These are phyloP conservation scores for Polydrusus pterygomalis DNA, from an alignment of 2,888 invertebrate genomes.

Conservation along the genomic window DNA sequence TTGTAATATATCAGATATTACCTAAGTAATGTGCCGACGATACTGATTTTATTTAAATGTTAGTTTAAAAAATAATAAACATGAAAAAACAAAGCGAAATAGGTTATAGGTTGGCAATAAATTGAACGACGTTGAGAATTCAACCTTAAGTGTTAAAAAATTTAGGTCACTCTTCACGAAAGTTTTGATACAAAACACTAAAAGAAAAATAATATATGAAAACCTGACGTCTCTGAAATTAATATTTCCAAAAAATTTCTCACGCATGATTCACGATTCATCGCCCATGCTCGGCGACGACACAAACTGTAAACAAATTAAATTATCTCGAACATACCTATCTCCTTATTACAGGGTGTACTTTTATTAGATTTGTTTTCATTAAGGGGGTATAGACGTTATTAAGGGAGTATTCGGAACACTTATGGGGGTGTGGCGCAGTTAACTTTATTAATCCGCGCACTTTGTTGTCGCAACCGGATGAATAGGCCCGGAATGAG, in stretches of 20 bases:
- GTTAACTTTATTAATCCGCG: conserved; percentile 63
- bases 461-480: conserved; percentile 57
- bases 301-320: conserved; percentile 41
- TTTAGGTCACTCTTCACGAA: too few species aligned
- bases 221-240: background rate
- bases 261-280: conserved; percentile 10
- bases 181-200: too few species aligned
- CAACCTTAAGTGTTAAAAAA: too few species aligned
- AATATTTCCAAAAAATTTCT: background rate
- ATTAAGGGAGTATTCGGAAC: conserved; percentile 41
- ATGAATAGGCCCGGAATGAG: conserved; percentile 60
- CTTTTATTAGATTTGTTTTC: conserved; percentile 55
- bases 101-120: too few species aligned
- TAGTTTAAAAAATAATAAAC: too few species aligned
- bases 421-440: conserved; percentile 58
- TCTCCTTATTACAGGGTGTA: conserved; percentile 50
- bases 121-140: too few species aligned
- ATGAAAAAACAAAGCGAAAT: too few species aligned
- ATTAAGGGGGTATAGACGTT: conserved; percentile 55
- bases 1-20: too few species aligned
- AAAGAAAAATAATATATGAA: too few species aligned
- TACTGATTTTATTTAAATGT: too few species aligned
- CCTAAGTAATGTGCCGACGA: too few species aligned
- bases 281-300: background rate
- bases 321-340: conserved; percentile 44